These are phyloP conservation scores for Epinotia brunnichana DNA, from an alignment of 2,888 invertebrate genomes.

Conservation along the genomic window DNA sequence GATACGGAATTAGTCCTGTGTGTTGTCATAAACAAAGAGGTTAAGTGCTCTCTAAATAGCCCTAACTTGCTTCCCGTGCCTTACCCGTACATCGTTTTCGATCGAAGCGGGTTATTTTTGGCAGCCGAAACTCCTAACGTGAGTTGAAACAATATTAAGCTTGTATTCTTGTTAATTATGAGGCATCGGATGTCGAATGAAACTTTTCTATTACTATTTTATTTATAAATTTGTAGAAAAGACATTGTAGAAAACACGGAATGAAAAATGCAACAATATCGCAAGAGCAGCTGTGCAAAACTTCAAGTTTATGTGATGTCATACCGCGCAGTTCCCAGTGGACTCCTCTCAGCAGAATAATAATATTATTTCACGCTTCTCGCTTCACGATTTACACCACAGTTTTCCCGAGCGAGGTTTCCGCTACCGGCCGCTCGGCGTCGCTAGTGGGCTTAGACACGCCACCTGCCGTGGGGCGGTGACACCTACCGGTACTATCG, in stretches of 20 bases:
- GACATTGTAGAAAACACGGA: not conserved
- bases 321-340: conserved; percentile 17
- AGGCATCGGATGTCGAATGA: not conserved
- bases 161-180: conserved; percentile 26
- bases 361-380: conserved; percentile 16
- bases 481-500: conserved; percentile 40
- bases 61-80: conserved; percentile 59
- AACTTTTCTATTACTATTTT: not conserved
- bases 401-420: conserved; percentile 7
- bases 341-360: conserved; percentile 20
- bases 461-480: conserved; percentile 68
- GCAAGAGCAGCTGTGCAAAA: conserved; percentile 23
- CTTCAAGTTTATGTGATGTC: conserved; percentile 31
- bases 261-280: conserved; percentile 18
- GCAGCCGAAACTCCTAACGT: conserved; percentile 43
- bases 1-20: conserved; percentile 63
- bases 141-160: conserved; percentile 41
- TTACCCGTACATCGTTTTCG: conserved; percentile 49
- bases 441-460: conserved; percentile 37
- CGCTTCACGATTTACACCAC: conserved; percentile 18
- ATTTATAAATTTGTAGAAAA: not conserved
- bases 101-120: conserved; percentile 54
- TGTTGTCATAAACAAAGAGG: conserved; percentile 70
- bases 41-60: conserved; percentile 70
- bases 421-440: conserved; percentile 22